Percentiles rank a stretch among this genome's conserved stretches.
phyloP scores from a whole-genome alignment of 2,888 invertebrate species.

The Chloroclysta siterata region DNA sequence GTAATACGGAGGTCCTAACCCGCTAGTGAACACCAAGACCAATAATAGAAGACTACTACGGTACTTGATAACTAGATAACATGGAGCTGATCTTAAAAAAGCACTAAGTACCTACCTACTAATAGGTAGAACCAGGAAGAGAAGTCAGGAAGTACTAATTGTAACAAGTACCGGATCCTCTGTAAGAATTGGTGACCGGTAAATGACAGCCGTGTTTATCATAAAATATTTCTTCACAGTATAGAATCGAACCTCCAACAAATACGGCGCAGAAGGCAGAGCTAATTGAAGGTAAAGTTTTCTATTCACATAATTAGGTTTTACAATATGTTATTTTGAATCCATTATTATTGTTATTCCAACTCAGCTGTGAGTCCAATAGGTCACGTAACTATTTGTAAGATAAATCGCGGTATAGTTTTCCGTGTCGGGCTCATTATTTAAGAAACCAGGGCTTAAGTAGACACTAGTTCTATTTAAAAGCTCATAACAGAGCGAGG shows the following conservation, averaged over 20 bases:
- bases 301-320: too few relatives aligned
- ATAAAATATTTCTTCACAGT: too few relatives aligned
- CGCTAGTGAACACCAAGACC: neutral
- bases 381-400: neutral
- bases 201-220: neutral
- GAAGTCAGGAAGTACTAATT: slow-evolving; percentile 17
- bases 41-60: neutral
- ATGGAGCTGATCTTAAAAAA: slow-evolving; percentile 7
- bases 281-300: too few relatives aligned
- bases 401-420: too few relatives aligned
- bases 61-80: neutral
- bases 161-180: neutral
- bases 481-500: slow-evolving; percentile 9
- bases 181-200: neutral
- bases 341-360: too few relatives aligned
- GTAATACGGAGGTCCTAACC: neutral
- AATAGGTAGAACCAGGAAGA: slow-evolving; percentile 14
- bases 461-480: slow-evolving; percentile 10
- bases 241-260: too few relatives aligned
- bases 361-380: too few relatives aligned
- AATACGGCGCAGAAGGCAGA: too few relatives aligned
- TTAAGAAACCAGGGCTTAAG: neutral
- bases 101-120: neutral
- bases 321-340: too few relatives aligned
- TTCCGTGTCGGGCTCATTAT: neutral